Evolutionary conservation across 2,797 vertebrate genomes (phyloP).

Genomic region (Phaenicophaeus curvirostris): DNA sequence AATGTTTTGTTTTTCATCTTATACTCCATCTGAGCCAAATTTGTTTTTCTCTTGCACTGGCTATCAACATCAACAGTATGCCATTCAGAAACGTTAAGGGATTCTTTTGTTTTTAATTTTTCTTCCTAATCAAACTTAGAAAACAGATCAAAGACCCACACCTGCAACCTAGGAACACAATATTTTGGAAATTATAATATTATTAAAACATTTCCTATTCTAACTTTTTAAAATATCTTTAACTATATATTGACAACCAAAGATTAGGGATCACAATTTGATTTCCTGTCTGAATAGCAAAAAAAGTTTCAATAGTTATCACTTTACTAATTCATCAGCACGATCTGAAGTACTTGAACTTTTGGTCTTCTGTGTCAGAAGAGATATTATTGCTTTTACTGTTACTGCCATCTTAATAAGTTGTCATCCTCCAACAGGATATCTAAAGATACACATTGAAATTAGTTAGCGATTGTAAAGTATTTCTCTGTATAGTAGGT

Average conservation of each 20-base stretch:
- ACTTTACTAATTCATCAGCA: not conserved
- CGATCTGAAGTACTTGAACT: not conserved
- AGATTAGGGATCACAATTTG: not conserved
- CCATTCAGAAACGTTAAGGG: not conserved
- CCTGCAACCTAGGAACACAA: not conserved
- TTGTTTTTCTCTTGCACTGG: not conserved
- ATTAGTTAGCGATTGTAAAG: not conserved
- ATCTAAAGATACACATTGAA: not conserved
- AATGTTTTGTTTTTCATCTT: not conserved
- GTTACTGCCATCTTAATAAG: not conserved
- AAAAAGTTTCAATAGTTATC: not conserved
- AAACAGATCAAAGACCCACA: not conserved
- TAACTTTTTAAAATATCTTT: not conserved
- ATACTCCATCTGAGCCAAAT: not conserved
- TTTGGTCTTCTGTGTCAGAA: not conserved
- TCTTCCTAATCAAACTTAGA: not conserved
- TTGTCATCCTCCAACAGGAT: not conserved
- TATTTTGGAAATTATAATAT: not conserved
- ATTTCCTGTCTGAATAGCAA: not conserved
- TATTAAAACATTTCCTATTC: not conserved
- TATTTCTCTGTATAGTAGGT: not conserved
- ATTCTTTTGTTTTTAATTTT: not conserved
- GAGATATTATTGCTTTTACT: not conserved
- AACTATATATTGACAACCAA: not conserved
- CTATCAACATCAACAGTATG: not conserved